Base-by-base conservation (phyloP, 2,888 invertebrate species). In the Xanthia icteritia region DNA sequence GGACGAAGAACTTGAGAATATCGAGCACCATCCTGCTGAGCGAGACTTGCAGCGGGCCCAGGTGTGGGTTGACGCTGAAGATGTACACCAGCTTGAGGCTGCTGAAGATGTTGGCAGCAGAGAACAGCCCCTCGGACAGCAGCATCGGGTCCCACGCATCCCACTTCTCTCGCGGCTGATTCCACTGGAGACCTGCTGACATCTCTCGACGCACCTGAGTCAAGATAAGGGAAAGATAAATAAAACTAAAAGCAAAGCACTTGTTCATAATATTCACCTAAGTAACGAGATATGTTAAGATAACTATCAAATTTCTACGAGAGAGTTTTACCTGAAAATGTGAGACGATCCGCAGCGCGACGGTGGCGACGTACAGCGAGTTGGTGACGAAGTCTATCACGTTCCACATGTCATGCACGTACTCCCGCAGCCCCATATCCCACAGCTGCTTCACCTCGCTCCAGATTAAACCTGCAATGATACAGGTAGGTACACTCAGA, bases 361-460 rank as follows among this genome's bases (percentile, higher is more conserved):
- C 98, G 0, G 99, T 99, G 75, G 99, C 99, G 83, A 99, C 99
- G 95, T 99, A 99, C 60, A 99, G 97, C 13, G 99, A 99, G 96
- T 99, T 99, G 82, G 99, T 99, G 86, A 99, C 99, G 95, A 99
- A 99, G 96, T 99, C 99, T 89, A 99, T 98, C 81, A 99, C 99
- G 95, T 99, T 99, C 99, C 99, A 99, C 99, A 99, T 99, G 95
- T 99, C 99, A 92, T 99, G 98, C 78, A 99, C 98, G 96, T 99
- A 99, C 93, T 99, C 99, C 91, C 99, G 98, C 79, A 99, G 97
- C 0, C 99, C 99, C 89, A 99, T 99, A 94, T 99, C 99, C 99
- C 99, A 99, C 81, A 99, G 97, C 94, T 99, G 99, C 94, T 99
- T 99, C 90, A 99, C 99, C 97, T 99, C 99, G 91, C 99, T 99